Conservation (phyloP, 2,797 vertebrate genomes). For the Neosilurus mollespiculum region DNA sequence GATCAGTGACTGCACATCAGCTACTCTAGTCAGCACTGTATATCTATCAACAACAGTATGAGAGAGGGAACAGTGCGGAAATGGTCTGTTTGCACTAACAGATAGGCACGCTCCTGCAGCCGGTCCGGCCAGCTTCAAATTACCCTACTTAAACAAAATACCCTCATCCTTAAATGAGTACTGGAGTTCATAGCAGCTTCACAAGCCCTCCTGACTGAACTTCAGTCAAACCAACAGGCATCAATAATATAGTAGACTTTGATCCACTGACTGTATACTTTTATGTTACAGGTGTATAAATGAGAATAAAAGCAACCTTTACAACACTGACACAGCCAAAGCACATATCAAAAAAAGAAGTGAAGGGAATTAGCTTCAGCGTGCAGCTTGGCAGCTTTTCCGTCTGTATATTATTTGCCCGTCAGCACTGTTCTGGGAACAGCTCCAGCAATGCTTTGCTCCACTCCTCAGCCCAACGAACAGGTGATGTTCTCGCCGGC, state of each 20-base stretch:
- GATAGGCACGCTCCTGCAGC: conserved; percentile 77
- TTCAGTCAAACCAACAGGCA: neutral
- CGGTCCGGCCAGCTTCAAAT: conserved; percentile 72
- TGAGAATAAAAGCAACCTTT: conserved; percentile 16
- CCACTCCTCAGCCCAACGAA: neutral
- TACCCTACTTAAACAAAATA: conserved; percentile 73
- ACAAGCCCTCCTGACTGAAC: conserved; percentile 20
- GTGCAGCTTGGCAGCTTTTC: conserved; percentile 48
- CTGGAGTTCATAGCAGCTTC: conserved; percentile 65
- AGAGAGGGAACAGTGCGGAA: conserved; percentile 75
- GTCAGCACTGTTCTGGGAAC: conserved; percentile 52
- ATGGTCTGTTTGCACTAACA: conserved; percentile 77
- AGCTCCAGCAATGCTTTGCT: conserved; percentile 40
- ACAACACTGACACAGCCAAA: conserved; percentile 37
- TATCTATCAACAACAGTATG: conserved; percentile 82
- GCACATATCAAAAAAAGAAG: conserved; percentile 36
- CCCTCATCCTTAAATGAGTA: conserved; percentile 61
- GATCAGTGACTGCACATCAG: conserved; percentile 13
- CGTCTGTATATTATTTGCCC: conserved; percentile 5
- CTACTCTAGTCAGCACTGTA: conserved; percentile 64
- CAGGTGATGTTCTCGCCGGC: conserved; percentile 3
- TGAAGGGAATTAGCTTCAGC: conserved; percentile 45
- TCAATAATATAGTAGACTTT: neutral
- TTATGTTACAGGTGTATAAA: conserved; percentile 23
- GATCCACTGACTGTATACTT: conserved; percentile 12